These are phyloP conservation scores for Episyrphus balteatus DNA, from an alignment of 1,140 invertebrate species.

Conservation along the genomic window DNA sequence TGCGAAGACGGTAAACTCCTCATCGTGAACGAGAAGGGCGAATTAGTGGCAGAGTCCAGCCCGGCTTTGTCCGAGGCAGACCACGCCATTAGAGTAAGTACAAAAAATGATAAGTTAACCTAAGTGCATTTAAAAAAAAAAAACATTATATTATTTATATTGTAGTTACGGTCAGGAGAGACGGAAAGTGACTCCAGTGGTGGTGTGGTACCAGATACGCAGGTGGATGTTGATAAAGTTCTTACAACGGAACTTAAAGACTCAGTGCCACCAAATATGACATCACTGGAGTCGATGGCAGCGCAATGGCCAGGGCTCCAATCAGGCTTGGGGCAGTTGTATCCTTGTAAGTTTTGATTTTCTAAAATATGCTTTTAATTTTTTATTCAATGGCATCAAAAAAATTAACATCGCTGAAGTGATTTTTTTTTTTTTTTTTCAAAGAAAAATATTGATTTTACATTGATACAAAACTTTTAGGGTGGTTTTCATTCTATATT, in stretches of 20 bases:
- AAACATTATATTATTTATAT: background rate
- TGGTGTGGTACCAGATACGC: background rate
- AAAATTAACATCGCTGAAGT: too few relatives aligned
- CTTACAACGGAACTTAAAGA: slow-evolving; percentile 17
- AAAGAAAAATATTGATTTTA: too few relatives aligned
- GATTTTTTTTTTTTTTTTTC: too few relatives aligned
- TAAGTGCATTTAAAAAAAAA: background rate
- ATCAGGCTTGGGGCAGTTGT: background rate
- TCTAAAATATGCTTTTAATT: background rate
- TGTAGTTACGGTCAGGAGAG: slow-evolving; percentile 6
- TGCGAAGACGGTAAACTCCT: slow-evolving; percentile 68
- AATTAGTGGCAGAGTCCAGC: slow-evolving; percentile 34
- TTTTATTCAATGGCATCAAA: too few relatives aligned
- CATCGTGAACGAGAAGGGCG: slow-evolving; percentile 35
- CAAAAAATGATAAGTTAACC: background rate
- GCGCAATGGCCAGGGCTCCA: slow-evolving; percentile 23
- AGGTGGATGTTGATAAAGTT: slow-evolving; percentile 13
- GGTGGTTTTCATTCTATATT: too few relatives aligned
- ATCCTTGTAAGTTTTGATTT: slow-evolving; percentile 4
- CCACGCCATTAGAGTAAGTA: slow-evolving; percentile 12
- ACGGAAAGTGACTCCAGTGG: slow-evolving; percentile 7
- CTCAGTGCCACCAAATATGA: slow-evolving; percentile 23
- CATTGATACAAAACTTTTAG: too few relatives aligned
- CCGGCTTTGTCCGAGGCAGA: slow-evolving; percentile 14
- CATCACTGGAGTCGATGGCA: slow-evolving; percentile 37